Percentiles rank a stretch among this genome's conserved stretches.
phyloP scores from a whole-genome alignment of 2,113 vertebrate species.

The Electrona antarctica region DNA sequence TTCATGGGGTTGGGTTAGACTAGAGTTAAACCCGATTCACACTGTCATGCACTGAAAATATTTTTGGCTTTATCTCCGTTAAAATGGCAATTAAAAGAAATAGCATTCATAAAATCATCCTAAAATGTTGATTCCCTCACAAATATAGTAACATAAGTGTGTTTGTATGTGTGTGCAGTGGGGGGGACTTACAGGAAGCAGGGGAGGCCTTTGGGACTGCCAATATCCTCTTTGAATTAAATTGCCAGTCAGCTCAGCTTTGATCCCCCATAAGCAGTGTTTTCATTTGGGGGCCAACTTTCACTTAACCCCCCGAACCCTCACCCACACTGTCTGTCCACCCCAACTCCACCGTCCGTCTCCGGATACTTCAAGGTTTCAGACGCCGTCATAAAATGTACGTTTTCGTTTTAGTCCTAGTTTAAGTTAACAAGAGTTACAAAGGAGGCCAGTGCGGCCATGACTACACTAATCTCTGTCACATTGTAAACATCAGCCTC shows the following conservation, averaged over 20 bases:
- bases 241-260: constrained; percentile 36
- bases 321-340: background rate
- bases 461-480: constrained; percentile 4
- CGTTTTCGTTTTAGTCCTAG: too few relatives aligned
- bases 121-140: too few relatives aligned
- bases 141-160: background rate
- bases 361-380: too few relatives aligned
- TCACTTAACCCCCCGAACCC: constrained; percentile 13
- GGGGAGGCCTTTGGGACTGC: constrained; percentile 30
- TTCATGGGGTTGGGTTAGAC: too few relatives aligned
- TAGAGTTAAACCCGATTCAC: too few relatives aligned
- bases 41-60: too few relatives aligned
- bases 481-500: background rate
- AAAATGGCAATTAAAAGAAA: too few relatives aligned
- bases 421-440: background rate
- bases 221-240: constrained; percentile 46
- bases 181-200: constrained; percentile 17
- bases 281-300: constrained; percentile 26
- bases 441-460: background rate
- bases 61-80: too few relatives aligned
- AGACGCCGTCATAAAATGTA: too few relatives aligned
- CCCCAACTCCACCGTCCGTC: too few relatives aligned
- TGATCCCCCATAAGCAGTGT: constrained; percentile 29
- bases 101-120: too few relatives aligned
- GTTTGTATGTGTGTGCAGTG: background rate